Evolutionary conservation across 2,797 vertebrate species (phyloP).

Genomic region (Phataginus tetradactyla): DNA sequence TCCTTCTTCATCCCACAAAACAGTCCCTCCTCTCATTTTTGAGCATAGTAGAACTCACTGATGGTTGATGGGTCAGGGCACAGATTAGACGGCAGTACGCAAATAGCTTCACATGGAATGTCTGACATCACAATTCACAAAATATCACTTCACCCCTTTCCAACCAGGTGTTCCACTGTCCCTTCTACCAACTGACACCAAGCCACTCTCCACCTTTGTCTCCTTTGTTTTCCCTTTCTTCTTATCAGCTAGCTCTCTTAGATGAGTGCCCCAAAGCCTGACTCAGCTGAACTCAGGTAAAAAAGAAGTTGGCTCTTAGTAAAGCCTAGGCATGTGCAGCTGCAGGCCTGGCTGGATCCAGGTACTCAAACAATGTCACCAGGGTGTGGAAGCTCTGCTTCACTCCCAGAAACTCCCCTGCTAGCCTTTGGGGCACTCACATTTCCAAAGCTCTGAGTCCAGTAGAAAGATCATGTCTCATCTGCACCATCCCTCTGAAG

Average conservation of each 20-base stretch:
- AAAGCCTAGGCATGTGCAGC: not conserved
- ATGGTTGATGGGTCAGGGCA: fast-evolving
- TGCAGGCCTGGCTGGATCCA: not conserved
- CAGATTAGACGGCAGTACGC: fast-evolving
- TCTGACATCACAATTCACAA: not conserved
- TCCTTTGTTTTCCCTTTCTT: not conserved
- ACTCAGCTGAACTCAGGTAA: not conserved
- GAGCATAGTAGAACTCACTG: not conserved
- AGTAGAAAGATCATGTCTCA: not conserved
- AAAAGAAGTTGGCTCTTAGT: not conserved
- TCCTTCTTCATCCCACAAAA: not conserved
- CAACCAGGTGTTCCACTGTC: no score
- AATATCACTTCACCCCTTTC: not conserved
- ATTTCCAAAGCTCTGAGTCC: not conserved
- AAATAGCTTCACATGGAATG: not conserved
- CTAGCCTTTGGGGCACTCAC: not conserved
- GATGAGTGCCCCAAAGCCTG: not conserved
- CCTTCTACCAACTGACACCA: not conserved
- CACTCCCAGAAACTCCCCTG: not conserved
- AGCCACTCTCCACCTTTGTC: not conserved
- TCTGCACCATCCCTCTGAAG: not conserved
- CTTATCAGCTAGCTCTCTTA: not conserved
- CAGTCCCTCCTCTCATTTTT: not conserved
- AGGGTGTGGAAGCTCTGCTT: not conserved
- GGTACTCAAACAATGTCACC: not conserved